Evolutionary conservation across 2,113 vertebrate species (phyloP).

Genomic region (Scopus umbretta): DNA sequence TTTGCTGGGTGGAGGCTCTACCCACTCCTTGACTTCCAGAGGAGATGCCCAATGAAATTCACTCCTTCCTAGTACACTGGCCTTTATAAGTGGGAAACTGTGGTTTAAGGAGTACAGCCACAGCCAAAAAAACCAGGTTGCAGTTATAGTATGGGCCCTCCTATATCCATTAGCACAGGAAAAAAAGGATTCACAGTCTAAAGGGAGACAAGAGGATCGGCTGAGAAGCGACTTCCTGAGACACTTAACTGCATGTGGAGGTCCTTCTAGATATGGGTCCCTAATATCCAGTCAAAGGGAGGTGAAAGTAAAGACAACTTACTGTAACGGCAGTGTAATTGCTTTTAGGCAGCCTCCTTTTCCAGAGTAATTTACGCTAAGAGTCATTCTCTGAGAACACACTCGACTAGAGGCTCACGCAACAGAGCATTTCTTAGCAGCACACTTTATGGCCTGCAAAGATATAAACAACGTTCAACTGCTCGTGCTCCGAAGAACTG

Average conservation of each 20-base stretch:
- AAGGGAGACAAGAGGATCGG: neutral
- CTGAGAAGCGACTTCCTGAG: neutral
- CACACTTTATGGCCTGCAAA: neutral
- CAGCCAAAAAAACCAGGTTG: neutral
- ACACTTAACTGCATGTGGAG: neutral
- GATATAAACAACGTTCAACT: neutral
- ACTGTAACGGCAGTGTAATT: neutral
- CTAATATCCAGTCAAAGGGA: neutral
- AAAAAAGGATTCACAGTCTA: neutral
- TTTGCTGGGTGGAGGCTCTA: neutral
- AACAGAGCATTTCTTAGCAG: neutral
- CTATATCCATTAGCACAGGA: neutral
- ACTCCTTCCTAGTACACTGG: neutral
- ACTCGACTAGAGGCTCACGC: neutral
- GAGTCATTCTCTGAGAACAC: neutral
- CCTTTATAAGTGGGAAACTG: neutral
- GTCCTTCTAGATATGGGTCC: neutral
- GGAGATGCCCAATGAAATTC: neutral
- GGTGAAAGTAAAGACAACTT: neutral
- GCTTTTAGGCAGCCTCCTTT: neutral
- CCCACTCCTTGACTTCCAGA: neutral
- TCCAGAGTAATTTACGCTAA: neutral
- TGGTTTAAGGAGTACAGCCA: neutral
- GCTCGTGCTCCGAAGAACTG: too few species aligned
- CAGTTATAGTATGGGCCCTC: neutral